Evolutionary conservation across 2,113 vertebrate genomes (phyloP).

Genomic region (Psittacara wagleri): DNA sequence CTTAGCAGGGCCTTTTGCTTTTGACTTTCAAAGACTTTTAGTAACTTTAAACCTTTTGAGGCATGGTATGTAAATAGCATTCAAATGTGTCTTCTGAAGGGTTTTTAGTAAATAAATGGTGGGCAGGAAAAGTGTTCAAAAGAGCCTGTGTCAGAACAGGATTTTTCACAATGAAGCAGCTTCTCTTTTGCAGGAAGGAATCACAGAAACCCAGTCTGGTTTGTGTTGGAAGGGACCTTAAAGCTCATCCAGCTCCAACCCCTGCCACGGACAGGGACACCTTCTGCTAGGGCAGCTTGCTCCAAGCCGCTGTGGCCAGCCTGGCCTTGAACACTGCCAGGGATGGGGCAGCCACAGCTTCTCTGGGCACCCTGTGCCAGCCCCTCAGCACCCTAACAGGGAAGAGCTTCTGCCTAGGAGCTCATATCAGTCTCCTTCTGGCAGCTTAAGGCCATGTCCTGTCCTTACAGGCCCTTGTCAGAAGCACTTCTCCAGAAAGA

Average conservation of each 20-base stretch:
- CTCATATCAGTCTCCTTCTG: background rate
- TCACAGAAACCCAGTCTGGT: background rate
- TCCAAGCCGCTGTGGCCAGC: background rate
- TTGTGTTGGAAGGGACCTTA: background rate
- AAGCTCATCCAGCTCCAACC: background rate
- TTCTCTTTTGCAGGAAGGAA: background rate
- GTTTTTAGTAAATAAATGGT: background rate
- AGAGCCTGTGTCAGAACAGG: background rate
- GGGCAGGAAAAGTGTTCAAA: background rate
- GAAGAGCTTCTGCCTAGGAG: background rate
- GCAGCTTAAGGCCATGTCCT: background rate
- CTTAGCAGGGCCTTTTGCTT: background rate
- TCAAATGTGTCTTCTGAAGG: background rate
- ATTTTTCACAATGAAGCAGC: slow-evolving; percentile 16
- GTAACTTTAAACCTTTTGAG: background rate
- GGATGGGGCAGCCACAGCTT: background rate
- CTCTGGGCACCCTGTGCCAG: background rate
- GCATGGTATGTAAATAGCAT: background rate
- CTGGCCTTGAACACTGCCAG: background rate
- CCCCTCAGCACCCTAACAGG: background rate
- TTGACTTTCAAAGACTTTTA: background rate
- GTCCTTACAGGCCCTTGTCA: background rate
- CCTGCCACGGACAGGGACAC: background rate
- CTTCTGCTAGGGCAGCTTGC: background rate
- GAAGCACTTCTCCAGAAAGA: background rate